phyloP scores from a whole-genome alignment of 1,140 invertebrate genomes.

The Paralvinella palmiformis region DNA sequence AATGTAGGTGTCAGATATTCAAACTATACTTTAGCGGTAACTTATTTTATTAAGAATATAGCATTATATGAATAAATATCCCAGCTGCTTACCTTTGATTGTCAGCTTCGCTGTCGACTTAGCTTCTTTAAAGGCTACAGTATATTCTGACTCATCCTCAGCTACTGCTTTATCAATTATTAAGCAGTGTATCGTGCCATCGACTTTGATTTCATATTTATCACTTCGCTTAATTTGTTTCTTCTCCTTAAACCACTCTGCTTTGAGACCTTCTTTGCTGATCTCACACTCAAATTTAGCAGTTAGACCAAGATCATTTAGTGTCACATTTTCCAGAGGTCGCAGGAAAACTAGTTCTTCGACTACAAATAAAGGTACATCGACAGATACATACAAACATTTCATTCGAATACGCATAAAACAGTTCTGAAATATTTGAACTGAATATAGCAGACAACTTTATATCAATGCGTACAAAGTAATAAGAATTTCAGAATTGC shows the following conservation, averaged over 20 bases:
- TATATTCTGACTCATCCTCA: conserved; percentile 79
- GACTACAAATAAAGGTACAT: conserved; percentile 12
- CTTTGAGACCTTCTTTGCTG: conserved; percentile 66
- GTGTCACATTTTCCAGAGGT: conserved; percentile 10
- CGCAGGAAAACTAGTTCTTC: conserved; percentile 6
- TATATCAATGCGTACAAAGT: too few species aligned
- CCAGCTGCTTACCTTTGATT: conserved; percentile 71
- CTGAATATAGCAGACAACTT: too few species aligned
- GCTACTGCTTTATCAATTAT: conserved; percentile 69
- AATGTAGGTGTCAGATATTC: conserved; percentile 1
- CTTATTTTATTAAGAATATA: too few species aligned
- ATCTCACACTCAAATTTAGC: conserved; percentile 26
- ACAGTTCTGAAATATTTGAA: too few species aligned
- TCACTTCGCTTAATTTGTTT: conserved; percentile 41
- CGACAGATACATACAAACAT: neutral
- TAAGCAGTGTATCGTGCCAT: conserved; percentile 47
- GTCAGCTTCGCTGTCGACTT: conserved; percentile 77
- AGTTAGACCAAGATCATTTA: conserved; percentile 15
- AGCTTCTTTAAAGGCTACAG: conserved; percentile 62
- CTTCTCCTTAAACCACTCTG: conserved; percentile 75
- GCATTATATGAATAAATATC: too few species aligned
- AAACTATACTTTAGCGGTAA: too few species aligned
- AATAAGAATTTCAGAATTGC: too few species aligned
- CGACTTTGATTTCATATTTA: conserved; percentile 15
- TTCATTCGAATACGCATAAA: too few species aligned